These are phyloP conservation scores for Achlya flavicornis DNA, from an alignment of 2,888 invertebrate species.

Conservation along the genomic window DNA sequence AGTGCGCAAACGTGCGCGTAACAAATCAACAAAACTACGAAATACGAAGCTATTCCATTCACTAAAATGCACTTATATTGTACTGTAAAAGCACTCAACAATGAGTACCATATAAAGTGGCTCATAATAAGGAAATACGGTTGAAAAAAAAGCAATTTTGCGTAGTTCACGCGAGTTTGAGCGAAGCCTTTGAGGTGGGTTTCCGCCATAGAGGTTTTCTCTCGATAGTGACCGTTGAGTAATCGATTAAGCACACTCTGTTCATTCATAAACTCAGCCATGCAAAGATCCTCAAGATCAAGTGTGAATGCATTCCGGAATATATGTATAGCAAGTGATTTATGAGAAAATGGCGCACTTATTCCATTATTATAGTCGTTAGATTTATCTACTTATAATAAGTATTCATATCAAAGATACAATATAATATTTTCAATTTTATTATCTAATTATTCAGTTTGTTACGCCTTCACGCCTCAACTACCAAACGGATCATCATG, in stretches of 20 bases:
- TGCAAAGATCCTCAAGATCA: conserved; percentile 48
- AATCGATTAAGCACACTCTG: conserved; percentile 56
- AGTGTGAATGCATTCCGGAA: conserved; percentile 1
- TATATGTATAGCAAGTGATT: neutral
- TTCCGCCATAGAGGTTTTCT: conserved; percentile 42
- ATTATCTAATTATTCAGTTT: too few relatives aligned
- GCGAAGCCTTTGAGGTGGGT: conserved; percentile 58
- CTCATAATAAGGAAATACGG: conserved; percentile 66
- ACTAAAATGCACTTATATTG: conserved; percentile 33
- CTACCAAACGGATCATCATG: too few relatives aligned
- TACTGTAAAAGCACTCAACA: conserved; percentile 31
- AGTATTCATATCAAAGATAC: too few relatives aligned
- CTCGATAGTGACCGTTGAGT: conserved; percentile 51
- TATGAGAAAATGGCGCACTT: neutral
- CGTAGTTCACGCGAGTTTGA: conserved; percentile 41
- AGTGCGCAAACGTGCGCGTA: conserved; percentile 41
- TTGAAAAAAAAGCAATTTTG: conserved; percentile 28
- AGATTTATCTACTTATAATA: too few relatives aligned
- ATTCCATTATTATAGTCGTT: too few relatives aligned
- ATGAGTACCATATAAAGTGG: conserved; percentile 34
- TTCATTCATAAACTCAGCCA: conserved; percentile 56
- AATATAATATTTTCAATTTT: too few relatives aligned
- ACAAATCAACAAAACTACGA: conserved; percentile 43
- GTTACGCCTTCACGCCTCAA: too few relatives aligned
- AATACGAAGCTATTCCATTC: conserved; percentile 30